phyloP scores from a whole-genome alignment of 2,113 vertebrate genomes.

The Mormoops blainvillei region DNA sequence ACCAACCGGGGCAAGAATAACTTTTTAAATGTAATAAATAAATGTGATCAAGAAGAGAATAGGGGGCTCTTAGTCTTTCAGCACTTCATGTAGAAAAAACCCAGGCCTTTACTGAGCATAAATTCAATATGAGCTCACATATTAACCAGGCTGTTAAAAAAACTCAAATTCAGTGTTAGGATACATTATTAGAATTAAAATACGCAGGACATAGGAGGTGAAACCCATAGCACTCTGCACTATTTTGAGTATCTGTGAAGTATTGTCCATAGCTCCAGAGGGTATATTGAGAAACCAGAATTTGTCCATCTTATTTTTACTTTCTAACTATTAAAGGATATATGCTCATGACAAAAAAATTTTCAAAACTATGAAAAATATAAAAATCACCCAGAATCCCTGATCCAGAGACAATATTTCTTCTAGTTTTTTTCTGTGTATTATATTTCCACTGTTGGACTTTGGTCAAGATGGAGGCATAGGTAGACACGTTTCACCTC shows the following conservation, averaged over 20 bases:
- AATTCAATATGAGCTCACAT: not conserved
- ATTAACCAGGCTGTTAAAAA: not conserved
- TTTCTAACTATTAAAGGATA: not conserved
- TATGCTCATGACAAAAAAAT: not conserved
- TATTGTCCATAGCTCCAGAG: not conserved
- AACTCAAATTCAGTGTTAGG: not conserved
- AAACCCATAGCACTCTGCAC: not conserved
- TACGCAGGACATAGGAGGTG: not conserved
- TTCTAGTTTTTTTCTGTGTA: not conserved
- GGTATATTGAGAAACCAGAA: not conserved
- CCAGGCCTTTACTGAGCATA: not conserved
- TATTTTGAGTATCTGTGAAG: not conserved
- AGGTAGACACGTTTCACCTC: no score
- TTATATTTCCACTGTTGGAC: not conserved
- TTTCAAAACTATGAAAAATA: not conserved
- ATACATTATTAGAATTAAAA: not conserved
- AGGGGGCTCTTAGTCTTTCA: not conserved
- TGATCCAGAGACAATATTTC: not conserved
- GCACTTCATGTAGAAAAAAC: not conserved
- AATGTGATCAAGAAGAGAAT: not conserved
- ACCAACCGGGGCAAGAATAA: no score
- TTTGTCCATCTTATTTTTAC: not conserved
- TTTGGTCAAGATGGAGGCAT: no score
- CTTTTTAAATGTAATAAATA: not conserved
- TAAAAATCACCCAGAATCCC: not conserved